Conservation (phyloP, 2,888 invertebrate species). For the Dasysyrphus tricinctus region DNA sequence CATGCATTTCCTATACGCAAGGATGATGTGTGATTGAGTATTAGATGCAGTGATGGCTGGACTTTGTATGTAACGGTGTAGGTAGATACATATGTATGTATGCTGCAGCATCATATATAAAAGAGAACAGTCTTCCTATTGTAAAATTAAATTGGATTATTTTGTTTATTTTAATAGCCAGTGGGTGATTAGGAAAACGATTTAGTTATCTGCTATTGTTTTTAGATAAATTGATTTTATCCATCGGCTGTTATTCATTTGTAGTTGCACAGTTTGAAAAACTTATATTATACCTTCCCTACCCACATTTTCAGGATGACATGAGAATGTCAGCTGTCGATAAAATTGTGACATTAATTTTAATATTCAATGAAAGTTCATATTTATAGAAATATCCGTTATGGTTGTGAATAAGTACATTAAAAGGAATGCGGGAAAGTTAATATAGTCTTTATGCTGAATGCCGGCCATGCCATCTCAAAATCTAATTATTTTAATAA, state of each 20-base stretch:
- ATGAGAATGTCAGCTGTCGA: neutral
- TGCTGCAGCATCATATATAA: neutral
- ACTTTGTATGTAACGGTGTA: neutral
- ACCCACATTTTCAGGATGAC: neutral
- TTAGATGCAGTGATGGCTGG: constrained; percentile 44
- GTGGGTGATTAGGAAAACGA: constrained; percentile 59
- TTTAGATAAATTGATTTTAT: constrained; percentile 43
- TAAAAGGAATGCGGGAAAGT: no score
- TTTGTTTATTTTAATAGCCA: constrained; percentile 60
- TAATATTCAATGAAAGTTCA: neutral
- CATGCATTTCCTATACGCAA: constrained; percentile 20
- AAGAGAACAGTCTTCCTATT: constrained; percentile 37
- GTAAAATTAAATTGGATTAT: constrained; percentile 69
- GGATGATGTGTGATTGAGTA: constrained; percentile 58
- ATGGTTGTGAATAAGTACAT: no score
- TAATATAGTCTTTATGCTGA: no score
- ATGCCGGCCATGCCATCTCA: no score
- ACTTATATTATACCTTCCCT: neutral
- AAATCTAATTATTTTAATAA: no score
- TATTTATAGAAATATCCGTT: neutral
- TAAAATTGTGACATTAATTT: neutral
- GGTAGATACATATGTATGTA: no score
- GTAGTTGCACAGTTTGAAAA: neutral
- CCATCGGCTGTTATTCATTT: constrained; percentile 1
- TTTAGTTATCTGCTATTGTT: constrained; percentile 49